phyloP scores from a whole-genome alignment of 2,888 invertebrate genomes.

The Pimpla rufipes region DNA sequence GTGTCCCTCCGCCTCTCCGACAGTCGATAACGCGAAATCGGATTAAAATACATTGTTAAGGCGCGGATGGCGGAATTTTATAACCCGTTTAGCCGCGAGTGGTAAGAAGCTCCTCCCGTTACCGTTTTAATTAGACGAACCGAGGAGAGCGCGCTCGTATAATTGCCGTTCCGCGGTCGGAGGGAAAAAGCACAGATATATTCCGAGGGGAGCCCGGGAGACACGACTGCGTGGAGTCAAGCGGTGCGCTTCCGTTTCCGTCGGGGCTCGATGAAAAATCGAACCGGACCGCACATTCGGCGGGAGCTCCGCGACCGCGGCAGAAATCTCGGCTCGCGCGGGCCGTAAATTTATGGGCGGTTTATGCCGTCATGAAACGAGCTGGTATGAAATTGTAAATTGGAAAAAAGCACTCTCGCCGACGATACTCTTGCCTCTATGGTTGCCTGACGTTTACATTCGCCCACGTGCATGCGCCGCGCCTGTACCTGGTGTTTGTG shows the following conservation, averaged over 20 bases:
- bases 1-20: background rate
- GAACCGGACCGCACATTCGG: conserved; percentile 35
- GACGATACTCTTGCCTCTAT: conserved; percentile 30
- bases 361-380: conserved; percentile 72
- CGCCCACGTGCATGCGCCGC: background rate
- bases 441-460: conserved; percentile 17
- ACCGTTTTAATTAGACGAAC: conserved; percentile 44
- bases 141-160: conserved; percentile 21
- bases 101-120: conserved; percentile 26
- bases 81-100: conserved; percentile 35
- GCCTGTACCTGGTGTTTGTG: conserved; percentile 32
- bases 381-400: conserved; percentile 74
- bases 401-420: conserved; percentile 67
- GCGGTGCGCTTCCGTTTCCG: background rate
- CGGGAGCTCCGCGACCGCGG: background rate
- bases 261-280: conserved; percentile 39
- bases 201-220: conserved; percentile 18
- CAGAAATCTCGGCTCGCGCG: conserved; percentile 25
- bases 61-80: conserved; percentile 43
- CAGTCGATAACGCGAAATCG: conserved; percentile 30
- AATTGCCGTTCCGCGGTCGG: conserved; percentile 33
- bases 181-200: background rate
- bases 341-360: conserved; percentile 70
- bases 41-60: conserved; percentile 41
- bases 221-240: conserved; percentile 3